Base-by-base conservation (phyloP, 2,888 invertebrate species). In the Tetranychus piercei region DNA sequence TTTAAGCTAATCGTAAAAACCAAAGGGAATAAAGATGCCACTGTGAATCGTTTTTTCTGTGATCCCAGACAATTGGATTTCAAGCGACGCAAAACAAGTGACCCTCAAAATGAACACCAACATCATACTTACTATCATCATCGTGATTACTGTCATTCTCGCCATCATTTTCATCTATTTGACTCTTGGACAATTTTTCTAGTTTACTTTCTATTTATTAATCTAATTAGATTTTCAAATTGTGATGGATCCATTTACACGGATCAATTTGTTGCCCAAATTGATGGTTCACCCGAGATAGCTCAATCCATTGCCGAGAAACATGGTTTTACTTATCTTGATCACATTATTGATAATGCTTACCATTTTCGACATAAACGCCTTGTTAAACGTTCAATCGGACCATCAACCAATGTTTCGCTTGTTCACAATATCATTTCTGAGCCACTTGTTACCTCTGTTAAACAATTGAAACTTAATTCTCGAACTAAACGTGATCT, bases 291-390 rank as follows among this genome's bases (percentile, higher is more conserved):
- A 72, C 86, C 86, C 22, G 83, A 85, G 67, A 85, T 86, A n/a
- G 92, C 91, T 69, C 87, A 89, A 80, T 84, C 85, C 67, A 88
- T 93, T 71, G 92, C 93, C 75, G 82, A 81, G 78, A 89, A 90
- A 81, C 89, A 92, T 83, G 92, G 91, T 80, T 92, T 91, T 86
- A 84, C 86, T 83, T 90, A 91, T 84, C 86, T 89, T 83, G 90
- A 90, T 43, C 87, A 94, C 94, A 93, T 94, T 82, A 88, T 92
- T 82, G 88, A 88, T 80, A 89, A 91, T 82, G 89, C 90, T 84
- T 93, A 89, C 83, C 90, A 91, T 82, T 89, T 94, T 82, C 87
- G 88, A 80, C 93, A 94, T 84, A 86, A 87, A 80, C 87, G 87
- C 78, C 88, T 94, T 78, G 85, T 87, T 77, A 90, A 90, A 83